These are phyloP conservation scores for Monomorium pharaonis DNA, from an alignment of 1,140 invertebrate genomes.

Conservation along the genomic window DNA sequence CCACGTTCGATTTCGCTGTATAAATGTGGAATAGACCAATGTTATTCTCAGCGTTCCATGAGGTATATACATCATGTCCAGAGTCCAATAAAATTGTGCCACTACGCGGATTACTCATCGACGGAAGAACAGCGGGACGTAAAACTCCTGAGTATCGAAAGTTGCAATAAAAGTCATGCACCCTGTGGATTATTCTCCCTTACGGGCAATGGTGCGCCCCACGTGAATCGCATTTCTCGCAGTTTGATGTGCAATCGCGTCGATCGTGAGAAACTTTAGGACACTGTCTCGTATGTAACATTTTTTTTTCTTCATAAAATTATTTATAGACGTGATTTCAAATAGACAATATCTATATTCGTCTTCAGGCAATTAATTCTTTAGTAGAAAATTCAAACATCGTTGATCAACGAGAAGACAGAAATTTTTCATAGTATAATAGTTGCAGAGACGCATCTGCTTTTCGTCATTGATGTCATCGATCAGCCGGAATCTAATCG, in stretches of 20 bases:
- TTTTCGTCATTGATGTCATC: slow-evolving; percentile 39
- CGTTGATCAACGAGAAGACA: background rate
- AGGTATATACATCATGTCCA: background rate
- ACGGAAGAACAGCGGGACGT: slow-evolving; percentile 30
- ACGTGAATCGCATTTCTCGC: slow-evolving; percentile 22
- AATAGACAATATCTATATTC: background rate
- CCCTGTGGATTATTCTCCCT: slow-evolving; percentile 23
- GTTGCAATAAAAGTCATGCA: slow-evolving; percentile 61
- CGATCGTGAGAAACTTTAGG: slow-evolving; percentile 10
- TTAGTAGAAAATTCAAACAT: background rate
- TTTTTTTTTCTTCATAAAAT: no score
- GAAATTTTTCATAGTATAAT: slow-evolving; percentile 24
- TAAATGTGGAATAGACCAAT: background rate
- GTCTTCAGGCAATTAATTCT: background rate
- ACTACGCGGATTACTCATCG: slow-evolving; percentile 56
- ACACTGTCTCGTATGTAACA: background rate
- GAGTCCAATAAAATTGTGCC: slow-evolving; percentile 30
- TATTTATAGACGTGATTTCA: no score
- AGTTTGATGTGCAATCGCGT: slow-evolving; percentile 12
- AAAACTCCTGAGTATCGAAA: slow-evolving; percentile 28
- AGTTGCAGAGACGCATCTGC: slow-evolving; percentile 56
- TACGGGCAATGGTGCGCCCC: background rate
- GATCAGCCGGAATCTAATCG: slow-evolving; percentile 48
- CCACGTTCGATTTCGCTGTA: background rate
- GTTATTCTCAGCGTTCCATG: background rate